A percentile compares a stretch with the other conserved stretches of the same genome.
These are phyloP conservation scores for Stomorhina lunata DNA, from an alignment of 2,888 invertebrate species.

Conservation along the genomic window DNA sequence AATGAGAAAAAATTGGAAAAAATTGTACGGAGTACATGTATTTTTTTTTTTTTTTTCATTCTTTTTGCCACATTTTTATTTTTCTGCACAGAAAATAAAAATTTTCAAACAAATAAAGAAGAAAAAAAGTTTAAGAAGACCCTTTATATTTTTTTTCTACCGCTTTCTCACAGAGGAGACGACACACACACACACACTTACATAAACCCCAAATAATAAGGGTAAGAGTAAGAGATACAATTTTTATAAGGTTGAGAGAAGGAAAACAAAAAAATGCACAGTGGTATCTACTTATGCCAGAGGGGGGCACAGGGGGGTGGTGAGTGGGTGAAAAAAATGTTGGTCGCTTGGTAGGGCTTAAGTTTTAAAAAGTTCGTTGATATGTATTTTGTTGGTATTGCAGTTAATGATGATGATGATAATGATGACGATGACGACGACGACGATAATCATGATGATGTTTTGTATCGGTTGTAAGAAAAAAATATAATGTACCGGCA, in stretches of 20 bases:
- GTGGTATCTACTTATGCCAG: neutral
- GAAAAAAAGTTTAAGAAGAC: conserved; percentile 49
- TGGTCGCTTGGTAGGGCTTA: neutral
- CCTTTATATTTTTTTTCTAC: conserved; percentile 34
- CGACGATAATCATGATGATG: conserved; percentile 24
- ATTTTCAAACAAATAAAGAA: conserved; percentile 64
- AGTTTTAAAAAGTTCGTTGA: neutral
- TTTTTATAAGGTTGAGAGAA: conserved; percentile 44
- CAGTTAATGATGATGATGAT: neutral
- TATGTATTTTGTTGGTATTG: conserved; percentile 8
- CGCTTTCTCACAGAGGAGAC: too few relatives aligned
- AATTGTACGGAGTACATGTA: conserved; percentile 63
- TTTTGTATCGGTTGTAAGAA: conserved; percentile 26
- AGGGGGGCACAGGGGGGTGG: neutral
- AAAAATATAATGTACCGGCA: conserved; percentile 44
- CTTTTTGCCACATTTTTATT: conserved; percentile 58
- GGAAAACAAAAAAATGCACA: neutral
- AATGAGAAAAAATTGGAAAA: conserved; percentile 52
- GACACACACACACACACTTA: conserved; percentile 33
- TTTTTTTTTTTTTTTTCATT: conserved; percentile 26
- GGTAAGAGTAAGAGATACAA: conserved; percentile 56
- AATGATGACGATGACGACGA: conserved; percentile 17
- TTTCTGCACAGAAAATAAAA: conserved; percentile 61
- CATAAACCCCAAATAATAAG: neutral
- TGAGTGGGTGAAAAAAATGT: conserved; percentile 15